Base-by-base conservation (phyloP, 2,113 vertebrate genomes). In the Elanoides forficatus region DNA sequence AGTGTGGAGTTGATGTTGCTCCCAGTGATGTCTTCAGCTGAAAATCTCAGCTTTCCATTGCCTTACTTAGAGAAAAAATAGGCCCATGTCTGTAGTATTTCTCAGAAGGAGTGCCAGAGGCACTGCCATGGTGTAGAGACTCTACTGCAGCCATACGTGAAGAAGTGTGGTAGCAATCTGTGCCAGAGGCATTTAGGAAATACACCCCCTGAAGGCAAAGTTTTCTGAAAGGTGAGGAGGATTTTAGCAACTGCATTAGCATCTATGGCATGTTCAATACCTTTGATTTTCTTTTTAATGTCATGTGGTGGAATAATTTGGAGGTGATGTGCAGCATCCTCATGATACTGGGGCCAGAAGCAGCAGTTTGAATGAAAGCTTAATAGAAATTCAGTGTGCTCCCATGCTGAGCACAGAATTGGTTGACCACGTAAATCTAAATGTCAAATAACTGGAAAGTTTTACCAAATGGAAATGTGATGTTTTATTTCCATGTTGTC, bases 361-460 rank as follows among this genome's bases (percentile, higher is more conserved):
- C 56, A 93, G 65, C 50, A 55, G 65, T 56, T 87, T 84, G 91
- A 89, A 36, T 92, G 89, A 90, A 94, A 85, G 78, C 53, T 72
- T 85, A 66, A 91, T 80, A 76, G 71, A 85, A 97, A 91, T 76
- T 66, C 76, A 62, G 42, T n/a, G 36, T 45, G 76, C 60, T 86
- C 22, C 81, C 81, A 47, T 79, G 81, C 96, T 94, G 91, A 89
- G 94, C 73, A 22, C 13, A 13, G 91, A 95, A 91, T 87, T 95
- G 74, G 56, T 87, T 87, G 62, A 58, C 70, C 25, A 15, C 76
- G 66, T 85, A 68, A 88, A 87, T 89, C 62, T 89, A 87, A 95
- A 93, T 95, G 93, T 87, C 95, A 95, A 87, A 85, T 89, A 96
- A 50, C 88, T 75, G n/a, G 50, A 47, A 89, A 66, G 53, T 67